Conservation (phyloP, 2,888 invertebrate genomes). For the Camptogramma bilineatum region DNA sequence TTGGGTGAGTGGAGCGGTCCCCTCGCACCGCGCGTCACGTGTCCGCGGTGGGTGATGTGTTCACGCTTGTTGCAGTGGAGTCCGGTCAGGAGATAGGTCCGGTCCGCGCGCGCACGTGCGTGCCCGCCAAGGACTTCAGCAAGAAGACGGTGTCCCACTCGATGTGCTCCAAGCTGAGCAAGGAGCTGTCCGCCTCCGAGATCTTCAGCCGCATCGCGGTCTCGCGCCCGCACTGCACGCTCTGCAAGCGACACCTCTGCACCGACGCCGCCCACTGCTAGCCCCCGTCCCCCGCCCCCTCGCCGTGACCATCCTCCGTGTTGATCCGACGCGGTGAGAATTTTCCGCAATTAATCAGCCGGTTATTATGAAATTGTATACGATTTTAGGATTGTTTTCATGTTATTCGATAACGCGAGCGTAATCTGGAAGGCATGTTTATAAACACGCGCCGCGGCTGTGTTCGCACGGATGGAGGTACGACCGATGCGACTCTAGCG, state of each 20-base stretch:
- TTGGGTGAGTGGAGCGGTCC: conserved; percentile 59
- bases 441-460: conserved; percentile 29
- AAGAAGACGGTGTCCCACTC: conserved; percentile 79
- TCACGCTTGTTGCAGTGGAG: conserved; percentile 61
- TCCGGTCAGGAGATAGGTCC: conserved; percentile 79
- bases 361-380: conserved; percentile 26
- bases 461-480: not conserved
- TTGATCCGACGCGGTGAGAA: not conserved
- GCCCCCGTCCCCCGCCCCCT: conserved; percentile 6
- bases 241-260: conserved; percentile 77
- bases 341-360: not conserved
- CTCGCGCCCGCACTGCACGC: conserved; percentile 72
- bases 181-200: conserved; percentile 77
- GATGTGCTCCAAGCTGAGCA: conserved; percentile 78
- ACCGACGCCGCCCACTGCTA: conserved; percentile 73
- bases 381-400: conserved; percentile 33
- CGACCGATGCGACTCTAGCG: conserved; percentile 17
- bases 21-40: no score
- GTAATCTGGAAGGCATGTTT: conserved; percentile 34
- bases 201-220: conserved; percentile 78
- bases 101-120: conserved; percentile 79
- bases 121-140: conserved; percentile 77
- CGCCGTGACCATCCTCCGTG: not conserved
- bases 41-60: not conserved
- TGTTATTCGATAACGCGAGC: conserved; percentile 29